A percentile compares a stretch with the other conserved stretches of the same genome.
Evolutionary conservation across 2,888 invertebrate species (phyloP).

Genomic region (Troilus luridus): DNA sequence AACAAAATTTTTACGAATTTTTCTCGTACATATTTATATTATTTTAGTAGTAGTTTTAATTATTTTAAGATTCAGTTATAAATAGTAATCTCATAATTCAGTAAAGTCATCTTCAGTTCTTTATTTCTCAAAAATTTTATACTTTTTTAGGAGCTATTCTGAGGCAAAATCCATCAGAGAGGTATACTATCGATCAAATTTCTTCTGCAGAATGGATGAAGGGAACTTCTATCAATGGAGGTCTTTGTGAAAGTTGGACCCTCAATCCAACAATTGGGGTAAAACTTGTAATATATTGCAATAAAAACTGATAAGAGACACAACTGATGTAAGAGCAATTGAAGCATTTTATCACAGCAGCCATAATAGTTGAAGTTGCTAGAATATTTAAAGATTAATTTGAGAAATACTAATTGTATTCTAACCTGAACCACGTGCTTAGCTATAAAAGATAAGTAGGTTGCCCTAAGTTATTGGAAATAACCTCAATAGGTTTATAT

Average conservation of each 20-base stretch:
- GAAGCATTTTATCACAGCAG: too few relatives aligned
- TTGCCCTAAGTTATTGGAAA: too few relatives aligned
- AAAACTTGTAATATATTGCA: conserved; percentile 62
- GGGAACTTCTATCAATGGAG: conserved; percentile 67
- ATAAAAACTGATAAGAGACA: not conserved
- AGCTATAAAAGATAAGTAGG: too few relatives aligned
- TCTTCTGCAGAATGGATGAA: conserved; percentile 74
- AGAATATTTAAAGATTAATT: too few relatives aligned
- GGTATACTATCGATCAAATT: conserved; percentile 71
- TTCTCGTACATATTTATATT: too few relatives aligned
- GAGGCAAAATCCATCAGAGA: conserved; percentile 71
- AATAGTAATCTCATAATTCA: not conserved
- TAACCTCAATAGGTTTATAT: too few relatives aligned
- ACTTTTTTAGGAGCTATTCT: conserved; percentile 70
- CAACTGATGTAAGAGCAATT: not conserved
- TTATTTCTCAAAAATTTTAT: not conserved
- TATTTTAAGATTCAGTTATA: not conserved
- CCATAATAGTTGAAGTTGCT: too few relatives aligned
- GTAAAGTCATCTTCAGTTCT: not conserved
- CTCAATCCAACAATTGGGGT: conserved; percentile 68
- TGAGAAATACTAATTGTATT: too few relatives aligned
- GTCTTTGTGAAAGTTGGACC: conserved; percentile 66
- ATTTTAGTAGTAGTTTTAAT: not conserved
- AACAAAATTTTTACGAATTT: too few relatives aligned
- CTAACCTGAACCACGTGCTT: too few relatives aligned